Evolutionary conservation across 1,140 invertebrate species (phyloP), one percentile per base, ranked within the genome.

Genomic region (Drosophila murphyi): DNA sequence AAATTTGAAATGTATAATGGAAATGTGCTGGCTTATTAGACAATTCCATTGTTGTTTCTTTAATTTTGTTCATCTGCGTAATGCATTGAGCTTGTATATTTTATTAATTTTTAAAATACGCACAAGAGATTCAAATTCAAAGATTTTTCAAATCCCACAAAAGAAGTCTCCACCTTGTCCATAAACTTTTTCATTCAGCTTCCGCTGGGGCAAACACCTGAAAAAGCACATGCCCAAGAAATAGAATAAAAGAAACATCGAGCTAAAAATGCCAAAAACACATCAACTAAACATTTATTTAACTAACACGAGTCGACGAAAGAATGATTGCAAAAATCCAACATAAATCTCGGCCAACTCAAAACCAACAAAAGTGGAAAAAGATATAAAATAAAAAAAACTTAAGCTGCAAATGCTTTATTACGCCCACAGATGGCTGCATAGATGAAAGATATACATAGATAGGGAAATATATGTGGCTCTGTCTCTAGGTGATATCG

Each of bases 291-390:
- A 87, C 83, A 87, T 88, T 88, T 83, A 88, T 88, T 82, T 87
- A 60, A 59, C 73, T 76, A 72, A 76, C 61, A 65, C 73, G 39
- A 75, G 41, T 47, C 68, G 72, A 69, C 60, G 56, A 73, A 88
- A 80, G 83, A 88, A 88, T 88, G 76, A 88, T 87, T 87, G 83
- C 85, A 88, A 87, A 87, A 88, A 88, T 87, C 70, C 70, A 80
- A 80, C 83, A 87, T 83, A 87, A 87, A 87, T 87, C 83, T 83
- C 52, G 5, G 31, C 34, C 45, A 64, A 68, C 63, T 82, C 34
- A 81, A 78, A 75, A 65, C 52, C 67, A 70, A 72, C 55, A 71
- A 32, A 75, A 57, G 43, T 56, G 65, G 39, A 54, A 54, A 59
- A 82, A 73, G 76, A 76, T 76, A 80, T 50, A 61, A 61, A 80